Percentiles rank a stretch among this genome's conserved stretches.
These are phyloP conservation scores for Aethes cnicana DNA, from an alignment of 2,888 invertebrate species.

Conservation along the genomic window DNA sequence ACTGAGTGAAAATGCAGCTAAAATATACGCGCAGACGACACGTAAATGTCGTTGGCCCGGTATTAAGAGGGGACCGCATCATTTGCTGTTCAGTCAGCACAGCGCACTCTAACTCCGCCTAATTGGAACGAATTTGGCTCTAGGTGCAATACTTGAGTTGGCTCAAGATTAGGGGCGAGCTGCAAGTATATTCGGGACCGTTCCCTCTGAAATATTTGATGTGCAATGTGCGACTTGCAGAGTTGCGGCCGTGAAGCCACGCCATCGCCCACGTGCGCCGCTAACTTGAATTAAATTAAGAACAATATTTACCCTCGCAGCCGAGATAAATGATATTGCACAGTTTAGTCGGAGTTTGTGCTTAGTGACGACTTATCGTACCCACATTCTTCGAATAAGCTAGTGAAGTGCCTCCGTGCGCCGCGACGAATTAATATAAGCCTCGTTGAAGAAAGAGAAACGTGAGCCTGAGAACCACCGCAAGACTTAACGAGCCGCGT, in stretches of 20 bases:
- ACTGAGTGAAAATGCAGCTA: conserved; percentile 69
- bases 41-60: conserved; percentile 69
- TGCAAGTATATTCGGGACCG: conserved; percentile 70
- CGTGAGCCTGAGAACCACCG: conserved; percentile 42
- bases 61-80: conserved; percentile 79
- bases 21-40: conserved; percentile 74
- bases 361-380: conserved; percentile 70
- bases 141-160: conserved; percentile 80
- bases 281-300: conserved; percentile 78
- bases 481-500: conserved; percentile 52
- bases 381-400: conserved; percentile 69
- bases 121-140: conserved; percentile 82
- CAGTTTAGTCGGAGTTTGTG: conserved; percentile 71
- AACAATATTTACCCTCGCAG: conserved; percentile 78
- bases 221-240: conserved; percentile 71
- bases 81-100: conserved; percentile 79
- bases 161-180: conserved; percentile 79
- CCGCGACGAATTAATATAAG: conserved; percentile 46
- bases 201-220: conserved; percentile 76
- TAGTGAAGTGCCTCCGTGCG: conserved; percentile 47
- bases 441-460: conserved; percentile 44
- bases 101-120: conserved; percentile 79
- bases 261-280: conserved; percentile 63
- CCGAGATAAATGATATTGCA: conserved; percentile 77
- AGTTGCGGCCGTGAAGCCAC: conserved; percentile 49